Conservation (phyloP, 2,113 vertebrate genomes). For the Dipodomys merriami region DNA sequence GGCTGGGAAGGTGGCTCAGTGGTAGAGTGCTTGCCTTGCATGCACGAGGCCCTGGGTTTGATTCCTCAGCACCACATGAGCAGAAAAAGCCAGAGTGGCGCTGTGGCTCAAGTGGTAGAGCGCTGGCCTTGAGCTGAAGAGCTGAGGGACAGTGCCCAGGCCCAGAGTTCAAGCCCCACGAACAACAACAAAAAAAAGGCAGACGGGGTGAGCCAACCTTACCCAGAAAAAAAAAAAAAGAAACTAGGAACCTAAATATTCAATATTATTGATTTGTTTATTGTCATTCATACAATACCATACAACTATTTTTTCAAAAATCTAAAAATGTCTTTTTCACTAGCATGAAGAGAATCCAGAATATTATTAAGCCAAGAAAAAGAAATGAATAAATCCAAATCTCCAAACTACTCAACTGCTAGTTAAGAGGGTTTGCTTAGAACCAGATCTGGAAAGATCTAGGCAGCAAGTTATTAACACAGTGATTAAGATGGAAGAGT, state of each 20-base stretch:
- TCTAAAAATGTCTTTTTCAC: background rate
- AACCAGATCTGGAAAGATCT: background rate
- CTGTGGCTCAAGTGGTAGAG: too few relatives aligned
- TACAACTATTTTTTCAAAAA: background rate
- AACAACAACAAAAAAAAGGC: too few relatives aligned
- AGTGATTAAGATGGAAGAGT: background rate
- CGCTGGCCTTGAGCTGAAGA: too few relatives aligned
- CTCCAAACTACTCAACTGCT: background rate
- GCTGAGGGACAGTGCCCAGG: too few relatives aligned
- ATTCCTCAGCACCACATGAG: too few relatives aligned
- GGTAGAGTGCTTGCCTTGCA: too few relatives aligned
- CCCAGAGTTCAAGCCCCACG: too few relatives aligned
- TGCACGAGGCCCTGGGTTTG: too few relatives aligned
- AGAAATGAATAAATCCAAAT: background rate
- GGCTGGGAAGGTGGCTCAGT: too few relatives aligned
- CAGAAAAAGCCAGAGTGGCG: too few relatives aligned
- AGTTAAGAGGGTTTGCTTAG: background rate
- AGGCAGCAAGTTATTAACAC: background rate
- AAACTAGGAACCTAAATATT: background rate
- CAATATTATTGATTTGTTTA: background rate
- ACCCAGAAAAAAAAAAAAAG: too few relatives aligned
- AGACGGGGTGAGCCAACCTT: too few relatives aligned
- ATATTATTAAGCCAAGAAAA: background rate
- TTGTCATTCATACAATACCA: background rate
- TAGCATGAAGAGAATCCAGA: background rate